Percentiles rank a stretch among this genome's conserved stretches.
Conservation (phyloP, 2,888 invertebrate species). For the Drosophila subsilvestris region DNA sequence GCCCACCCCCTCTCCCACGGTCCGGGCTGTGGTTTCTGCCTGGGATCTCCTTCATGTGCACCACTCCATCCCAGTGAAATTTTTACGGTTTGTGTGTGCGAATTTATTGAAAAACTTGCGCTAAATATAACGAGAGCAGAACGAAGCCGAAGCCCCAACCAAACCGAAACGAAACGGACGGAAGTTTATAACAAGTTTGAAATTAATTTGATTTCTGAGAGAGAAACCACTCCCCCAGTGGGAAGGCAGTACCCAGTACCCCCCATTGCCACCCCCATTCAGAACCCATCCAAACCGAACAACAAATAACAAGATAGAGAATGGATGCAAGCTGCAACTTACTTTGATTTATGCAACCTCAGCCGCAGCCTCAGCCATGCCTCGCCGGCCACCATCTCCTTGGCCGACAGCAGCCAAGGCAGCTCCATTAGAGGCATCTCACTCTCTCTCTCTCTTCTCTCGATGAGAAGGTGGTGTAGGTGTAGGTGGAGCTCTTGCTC, state of each 20-base stretch:
- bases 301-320: conserved; percentile 14
- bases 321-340: conserved; percentile 46
- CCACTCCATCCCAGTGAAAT: background rate
- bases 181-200: conserved; percentile 10
- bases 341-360: conserved; percentile 74
- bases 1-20: background rate
- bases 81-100: conserved; percentile 16
- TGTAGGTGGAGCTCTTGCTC: background rate
- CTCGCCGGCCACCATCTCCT: conserved; percentile 52
- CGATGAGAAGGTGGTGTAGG: conserved; percentile 27
- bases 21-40: background rate
- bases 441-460: conserved; percentile 6
- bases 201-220: conserved; percentile 27
- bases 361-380: conserved; percentile 62
- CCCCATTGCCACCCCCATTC: background rate
- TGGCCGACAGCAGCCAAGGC: conserved; percentile 56
- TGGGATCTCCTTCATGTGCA: background rate
- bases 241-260: no score
- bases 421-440: conserved; percentile 65
- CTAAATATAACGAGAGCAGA: conserved; percentile 9
- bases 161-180: conserved; percentile 3
- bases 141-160: background rate
- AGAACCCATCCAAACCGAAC: background rate
- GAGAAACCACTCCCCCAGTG: background rate
- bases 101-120: conserved; percentile 49